Base-by-base conservation (phyloP, 2,113 vertebrate genomes). In the Prochilodus magdalenae region DNA sequence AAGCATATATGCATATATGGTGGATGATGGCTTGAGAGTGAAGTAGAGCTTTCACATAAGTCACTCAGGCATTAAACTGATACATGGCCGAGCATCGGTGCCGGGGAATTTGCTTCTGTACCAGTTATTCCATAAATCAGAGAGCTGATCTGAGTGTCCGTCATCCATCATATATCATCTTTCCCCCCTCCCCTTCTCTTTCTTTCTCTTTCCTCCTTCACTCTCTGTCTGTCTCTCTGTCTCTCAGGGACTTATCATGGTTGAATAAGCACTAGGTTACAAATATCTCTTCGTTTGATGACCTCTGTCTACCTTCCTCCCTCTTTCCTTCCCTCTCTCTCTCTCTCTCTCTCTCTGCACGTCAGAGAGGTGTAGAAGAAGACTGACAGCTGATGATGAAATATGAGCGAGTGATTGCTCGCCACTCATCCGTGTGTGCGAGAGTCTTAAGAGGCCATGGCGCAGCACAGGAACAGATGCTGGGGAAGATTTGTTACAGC, bases 301-400 rank as follows among this genome's bases (percentile, higher is more conserved):
- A 22, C 49, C 77, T 75, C 69, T 66, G 73, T 69, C 59, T 60
- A 27, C 67, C 59, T 62, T 74, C 47, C 2, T 51, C 53, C 59
- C 59, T 40, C 79, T 60, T n/a, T n/a, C n/a, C n/a, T n/a, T n/a
- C n/a, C n/a, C 62, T 69, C 72, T 81, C 86, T 49, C 71, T 53
- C 2, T 51, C 53, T 63, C 59, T 40, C 79, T 60, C 62, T 69
- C 72, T 81, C 86, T 49, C 71, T 65, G 75, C 81, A 76, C 71
- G 67, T 77, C 74, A 79, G 84, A 75, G 83, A 84, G 81, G 85
- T 82, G 36, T 71, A 77, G 85, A 86, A 66, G 73, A 59, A 77
- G 87, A 83, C 80, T 80, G 44, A 88, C 91, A 91, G 89, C 91
- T 90, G 80, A 85, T 84, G 87, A 88, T 90, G 89, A 93, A 92